Evolutionary conservation across 2,797 vertebrate species (phyloP).

Genomic region (Antennarius maculatus): DNA sequence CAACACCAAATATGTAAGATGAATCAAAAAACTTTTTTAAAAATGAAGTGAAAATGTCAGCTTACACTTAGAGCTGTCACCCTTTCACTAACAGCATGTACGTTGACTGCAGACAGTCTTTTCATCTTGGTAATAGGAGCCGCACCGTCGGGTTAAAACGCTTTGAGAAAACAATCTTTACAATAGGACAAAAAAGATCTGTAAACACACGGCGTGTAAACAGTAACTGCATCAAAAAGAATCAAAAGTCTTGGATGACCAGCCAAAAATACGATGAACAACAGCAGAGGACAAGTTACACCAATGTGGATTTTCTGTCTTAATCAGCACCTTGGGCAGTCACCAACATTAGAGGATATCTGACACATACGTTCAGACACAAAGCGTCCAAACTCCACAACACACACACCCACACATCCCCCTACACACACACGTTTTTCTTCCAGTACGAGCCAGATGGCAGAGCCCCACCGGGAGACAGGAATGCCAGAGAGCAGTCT

Average conservation of each 20-base stretch:
- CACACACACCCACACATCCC: conserved; percentile 25
- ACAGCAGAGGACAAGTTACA: conserved; percentile 16
- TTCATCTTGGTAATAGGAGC: conserved; percentile 15
- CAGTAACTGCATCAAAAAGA: conserved; percentile 21
- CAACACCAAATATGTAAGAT: neutral
- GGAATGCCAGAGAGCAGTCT: conserved; percentile 47
- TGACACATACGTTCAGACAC: conserved; percentile 54
- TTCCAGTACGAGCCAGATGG: conserved; percentile 61
- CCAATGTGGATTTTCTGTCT: conserved; percentile 51
- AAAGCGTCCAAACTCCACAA: conserved; percentile 53
- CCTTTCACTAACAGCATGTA: neutral
- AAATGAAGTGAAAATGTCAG: too few relatives aligned
- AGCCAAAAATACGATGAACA: conserved; percentile 19
- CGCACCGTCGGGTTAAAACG: conserved; percentile 5
- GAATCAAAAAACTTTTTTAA: neutral
- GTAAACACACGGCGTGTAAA: conserved; percentile 22
- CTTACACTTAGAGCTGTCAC: neutral
- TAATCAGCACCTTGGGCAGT: conserved; percentile 65
- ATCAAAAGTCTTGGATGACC: neutral
- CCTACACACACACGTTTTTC: conserved; percentile 18
- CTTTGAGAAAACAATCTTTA: conserved; percentile 5
- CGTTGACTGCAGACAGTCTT: conserved; percentile 3
- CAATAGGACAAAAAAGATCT: conserved; percentile 6
- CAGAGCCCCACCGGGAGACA: conserved; percentile 42
- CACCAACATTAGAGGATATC: conserved; percentile 50